Conservation (phyloP, 2,888 invertebrate species). For the Rhyacophila evoluta region DNA sequence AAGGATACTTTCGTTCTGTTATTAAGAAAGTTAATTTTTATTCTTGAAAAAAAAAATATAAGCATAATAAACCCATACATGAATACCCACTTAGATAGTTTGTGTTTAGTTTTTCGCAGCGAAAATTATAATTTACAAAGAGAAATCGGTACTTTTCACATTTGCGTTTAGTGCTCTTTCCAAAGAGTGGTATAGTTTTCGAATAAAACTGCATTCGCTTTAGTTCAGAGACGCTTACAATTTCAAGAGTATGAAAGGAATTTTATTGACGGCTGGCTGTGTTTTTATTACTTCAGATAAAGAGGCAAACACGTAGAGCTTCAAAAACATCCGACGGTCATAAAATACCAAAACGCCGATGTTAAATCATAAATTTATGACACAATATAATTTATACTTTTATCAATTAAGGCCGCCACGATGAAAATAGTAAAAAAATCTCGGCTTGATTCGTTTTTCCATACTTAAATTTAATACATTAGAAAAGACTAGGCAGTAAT, state of each 20-base stretch:
- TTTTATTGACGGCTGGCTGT: slow-evolving; percentile 3
- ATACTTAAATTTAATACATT: background rate
- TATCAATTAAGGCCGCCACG: slow-evolving; percentile 17
- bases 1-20: no score
- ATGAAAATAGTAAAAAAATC: slow-evolving; percentile 8
- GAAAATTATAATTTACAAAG: background rate
- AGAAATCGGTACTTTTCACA: slow-evolving; percentile 7
- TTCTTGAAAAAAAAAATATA: no score
- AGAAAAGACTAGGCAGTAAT: no score
- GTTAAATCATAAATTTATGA: slow-evolving; percentile 24
- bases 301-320: slow-evolving; percentile 11
- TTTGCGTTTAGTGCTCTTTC: background rate
- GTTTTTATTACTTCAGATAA: slow-evolving; percentile 19
- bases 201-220: slow-evolving; percentile 22
- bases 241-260: slow-evolving; percentile 13
- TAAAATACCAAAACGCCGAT: slow-evolving; percentile 18
- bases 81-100: no score
- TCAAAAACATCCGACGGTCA: slow-evolving; percentile 10
- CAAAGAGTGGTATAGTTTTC: background rate
- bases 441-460: background rate
- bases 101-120: background rate
- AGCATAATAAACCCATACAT: no score
- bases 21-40: no score
- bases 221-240: background rate
- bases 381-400: slow-evolving; percentile 13